Percentiles rank a stretch among this genome's conserved stretches.
Conservation (phyloP, 53 echinoderm and acorn worm genomes). For the Paracentrotus lividus region DNA sequence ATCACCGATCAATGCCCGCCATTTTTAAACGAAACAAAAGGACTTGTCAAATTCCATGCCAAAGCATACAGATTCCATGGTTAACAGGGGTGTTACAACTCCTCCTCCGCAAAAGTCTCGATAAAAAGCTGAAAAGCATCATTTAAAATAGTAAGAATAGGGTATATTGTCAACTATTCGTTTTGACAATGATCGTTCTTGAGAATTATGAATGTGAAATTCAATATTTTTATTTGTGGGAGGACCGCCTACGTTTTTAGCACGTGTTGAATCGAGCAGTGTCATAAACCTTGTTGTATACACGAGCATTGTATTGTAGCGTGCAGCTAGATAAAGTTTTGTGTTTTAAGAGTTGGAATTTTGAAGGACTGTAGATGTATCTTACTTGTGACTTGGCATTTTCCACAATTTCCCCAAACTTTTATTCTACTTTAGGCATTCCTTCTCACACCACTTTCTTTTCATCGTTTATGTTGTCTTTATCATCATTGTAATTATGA, state of each 20-base stretch:
- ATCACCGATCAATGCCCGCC: conserved; percentile 35
- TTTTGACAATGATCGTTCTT: conserved; percentile 39
- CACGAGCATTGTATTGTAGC: background rate
- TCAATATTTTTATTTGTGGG: conserved; percentile 47
- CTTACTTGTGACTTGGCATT: background rate
- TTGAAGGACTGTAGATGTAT: background rate
- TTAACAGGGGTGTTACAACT: conserved; percentile 4
- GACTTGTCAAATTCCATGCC: conserved; percentile 19
- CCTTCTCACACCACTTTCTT: background rate
- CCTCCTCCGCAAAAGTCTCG: conserved; percentile 13
- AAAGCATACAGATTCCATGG: conserved; percentile 44
- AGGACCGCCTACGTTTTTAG: conserved; percentile 28
- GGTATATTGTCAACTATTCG: conserved; percentile 9
- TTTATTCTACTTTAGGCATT: background rate
- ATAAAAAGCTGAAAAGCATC: conserved; percentile 35
- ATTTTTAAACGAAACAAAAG: conserved; percentile 33
- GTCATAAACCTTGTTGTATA: conserved; percentile 8
- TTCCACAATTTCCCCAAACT: background rate
- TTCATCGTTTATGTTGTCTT: background rate
- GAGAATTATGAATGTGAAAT: background rate
- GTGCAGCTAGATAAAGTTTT: background rate
- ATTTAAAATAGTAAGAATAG: conserved; percentile 26
- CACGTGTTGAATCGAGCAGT: background rate
- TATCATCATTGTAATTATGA: no score
- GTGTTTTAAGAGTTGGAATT: background rate